Evolutionary conservation across 53 echinoderm and acorn worm species (phyloP).

Genomic region (Temnopleurus reevesii): DNA sequence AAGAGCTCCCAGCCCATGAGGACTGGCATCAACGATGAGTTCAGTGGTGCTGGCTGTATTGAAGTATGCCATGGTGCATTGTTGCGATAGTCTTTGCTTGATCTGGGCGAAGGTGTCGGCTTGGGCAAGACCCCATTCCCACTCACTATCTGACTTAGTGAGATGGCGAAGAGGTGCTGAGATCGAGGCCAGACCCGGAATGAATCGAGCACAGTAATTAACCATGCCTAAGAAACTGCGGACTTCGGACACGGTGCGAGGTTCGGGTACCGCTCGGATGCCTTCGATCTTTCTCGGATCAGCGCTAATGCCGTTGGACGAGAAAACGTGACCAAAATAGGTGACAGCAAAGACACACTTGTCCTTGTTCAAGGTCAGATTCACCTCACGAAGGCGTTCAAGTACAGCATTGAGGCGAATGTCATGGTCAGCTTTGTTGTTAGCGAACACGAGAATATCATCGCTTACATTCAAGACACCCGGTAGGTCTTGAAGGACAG

Average conservation of each 20-base stretch:
- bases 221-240: slow-evolving; percentile 69
- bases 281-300: slow-evolving; percentile 44
- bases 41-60: background rate
- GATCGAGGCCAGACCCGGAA: slow-evolving; percentile 40
- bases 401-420: slow-evolving; percentile 46
- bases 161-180: slow-evolving; percentile 49
- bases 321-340: slow-evolving; percentile 68
- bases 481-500: slow-evolving; percentile 48
- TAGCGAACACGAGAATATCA: background rate
- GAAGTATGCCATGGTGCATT: slow-evolving; percentile 8
- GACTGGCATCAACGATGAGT: slow-evolving; percentile 54
- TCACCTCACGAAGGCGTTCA: slow-evolving; percentile 61
- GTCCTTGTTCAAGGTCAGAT: slow-evolving; percentile 63
- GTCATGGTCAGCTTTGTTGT: slow-evolving; percentile 54
- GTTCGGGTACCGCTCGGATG: slow-evolving; percentile 24
- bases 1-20: slow-evolving; percentile 55
- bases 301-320: slow-evolving; percentile 44
- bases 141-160: background rate
- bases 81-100: background rate
- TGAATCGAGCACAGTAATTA: slow-evolving; percentile 51
- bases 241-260: slow-evolving; percentile 27
- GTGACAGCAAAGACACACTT: slow-evolving; percentile 61
- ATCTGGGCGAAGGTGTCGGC: background rate
- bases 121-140: background rate
- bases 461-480: slow-evolving; percentile 48